These are phyloP conservation scores for Bibio marci DNA, from an alignment of 2,888 invertebrate species.

Conservation along the genomic window DNA sequence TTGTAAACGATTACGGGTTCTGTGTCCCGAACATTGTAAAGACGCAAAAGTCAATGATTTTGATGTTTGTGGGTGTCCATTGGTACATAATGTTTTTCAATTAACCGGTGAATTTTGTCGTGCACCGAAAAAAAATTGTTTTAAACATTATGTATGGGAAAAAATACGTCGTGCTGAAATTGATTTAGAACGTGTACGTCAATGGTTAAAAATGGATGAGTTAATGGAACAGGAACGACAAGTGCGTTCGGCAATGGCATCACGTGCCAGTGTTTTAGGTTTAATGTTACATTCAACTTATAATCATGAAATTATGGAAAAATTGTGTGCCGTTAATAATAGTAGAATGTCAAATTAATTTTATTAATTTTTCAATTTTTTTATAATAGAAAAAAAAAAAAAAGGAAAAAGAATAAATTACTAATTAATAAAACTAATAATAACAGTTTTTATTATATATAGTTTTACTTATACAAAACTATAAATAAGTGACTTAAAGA, in stretches of 20 bases:
- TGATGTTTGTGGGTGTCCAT: slow-evolving; percentile 87
- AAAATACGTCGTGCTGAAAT: slow-evolving; percentile 86
- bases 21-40: slow-evolving; percentile 96
- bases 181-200: slow-evolving; percentile 79
- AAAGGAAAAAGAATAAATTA: too few relatives aligned
- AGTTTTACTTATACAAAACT: too few relatives aligned
- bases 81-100: slow-evolving; percentile 69
- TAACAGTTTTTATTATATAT: too few relatives aligned
- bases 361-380: too few relatives aligned
- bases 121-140: slow-evolving; percentile 77
- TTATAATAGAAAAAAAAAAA: too few relatives aligned
- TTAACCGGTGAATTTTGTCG: slow-evolving; percentile 74
- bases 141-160: slow-evolving; percentile 90
- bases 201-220: slow-evolving; percentile 90
- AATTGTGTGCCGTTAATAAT: slow-evolving; percentile 24
- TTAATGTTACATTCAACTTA: slow-evolving; percentile 94
- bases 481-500: too few relatives aligned
- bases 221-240: slow-evolving; percentile 84
- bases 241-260: slow-evolving; percentile 51
- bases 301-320: slow-evolving; percentile 80
- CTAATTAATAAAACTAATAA: too few relatives aligned
- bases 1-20: slow-evolving; percentile 84
- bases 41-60: slow-evolving; percentile 74
- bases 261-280: slow-evolving; percentile 79
- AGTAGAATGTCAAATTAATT: too few relatives aligned